Base-by-base conservation (phyloP, 2,797 vertebrate genomes). In the Pempheris klunzingeri region DNA sequence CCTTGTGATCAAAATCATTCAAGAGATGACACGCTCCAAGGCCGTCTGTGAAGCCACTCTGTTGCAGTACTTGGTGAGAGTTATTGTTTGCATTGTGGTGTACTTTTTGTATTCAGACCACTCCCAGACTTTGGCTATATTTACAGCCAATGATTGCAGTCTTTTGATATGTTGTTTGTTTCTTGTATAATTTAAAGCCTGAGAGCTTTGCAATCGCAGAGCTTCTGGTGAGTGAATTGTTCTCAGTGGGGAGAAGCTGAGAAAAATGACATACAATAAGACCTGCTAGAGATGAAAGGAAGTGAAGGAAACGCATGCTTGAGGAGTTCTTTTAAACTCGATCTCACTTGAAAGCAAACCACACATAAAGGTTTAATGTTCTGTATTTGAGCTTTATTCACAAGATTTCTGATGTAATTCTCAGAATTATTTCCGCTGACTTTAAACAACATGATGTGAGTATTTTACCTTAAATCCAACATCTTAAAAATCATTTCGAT, bases 341-440 rank as follows among this genome's bases (percentile, higher is more conserved):
- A 71, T 63, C 60, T 76, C 47, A 41, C 50, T 43, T 81, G 65
- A 85, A 77, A 83, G 65, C 53, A 67, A 79, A 60, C 15, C 67
- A 72, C 75, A 82, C n/a, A n/a, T n/a, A n/a, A n/a, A n/a, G n/a
- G n/a, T n/a, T n/a, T n/a, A n/a, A n/a, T n/a, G n/a, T n/a, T n/a
- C n/a, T n/a, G n/a, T n/a, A n/a, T n/a, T n/a, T n/a, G n/a, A n/a
- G n/a, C n/a, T n/a, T n/a, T n/a, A n/a, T n/a, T n/a, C n/a, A n/a
- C n/a, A n/a, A n/a, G n/a, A n/a, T n/a, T n/a, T n/a, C n/a, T n/a
- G n/a, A n/a, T n/a, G n/a, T n/a, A n/a, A n/a, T n/a, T n/a, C n/a
- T n/a, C n/a, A n/a, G n/a, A n/a, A n/a, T n/a, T n/a, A n/a, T n/a
- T n/a, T n/a, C n/a, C n/a, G n/a, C n/a, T n/a, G n/a, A n/a, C n/a